Evolutionary conservation across 2,888 invertebrate genomes (phyloP), one percentile per base, ranked within the genome.

Genomic region (Zaprionus bogoriensis): DNA sequence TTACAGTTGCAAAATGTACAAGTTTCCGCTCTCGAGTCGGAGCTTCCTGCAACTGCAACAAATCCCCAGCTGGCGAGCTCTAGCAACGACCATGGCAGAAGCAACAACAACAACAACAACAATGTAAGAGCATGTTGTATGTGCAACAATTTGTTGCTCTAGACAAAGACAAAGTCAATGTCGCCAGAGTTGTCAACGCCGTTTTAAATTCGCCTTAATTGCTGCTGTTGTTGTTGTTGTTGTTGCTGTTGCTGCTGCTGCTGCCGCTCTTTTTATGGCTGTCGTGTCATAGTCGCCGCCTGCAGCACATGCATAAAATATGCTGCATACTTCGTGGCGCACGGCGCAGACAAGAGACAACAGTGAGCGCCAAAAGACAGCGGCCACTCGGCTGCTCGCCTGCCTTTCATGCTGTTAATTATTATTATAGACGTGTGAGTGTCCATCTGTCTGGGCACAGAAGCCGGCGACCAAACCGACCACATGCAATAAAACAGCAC

Each of bases 361-460:
- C 54, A 55, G 61, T 41, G 38, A 48, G 22, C 51, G 60, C 44
- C 57, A 42, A 14, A 58, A 55, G 23, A 17, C 22, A 25, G 51
- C 42, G 45, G 32, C 22, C 22, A 47, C 19, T 14, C 3, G 7
- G 42, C 42, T 36, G 41, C 38, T 32, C 30, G 30, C 50, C 57
- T 74, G 73, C 64, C 76, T 81, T 84, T 76, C 78, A 86, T 80
- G 83, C 89, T 87, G 89, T 88, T 88, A 88, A 88, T 88, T 88
- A 88, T 88, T 88, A 87, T 88, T 87, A 87, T 87, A 81, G 88
- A 85, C 88, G 87, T 88, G 85, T 85, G 88, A 76, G 78, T 62
- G 74, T 79, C 66, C 68, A 67, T 50, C 60, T 73, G 69, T 55
- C 63, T 50, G 67, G 64, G 57, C 55, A 52, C 69, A 62, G 53